Evolutionary conservation across 1,140 invertebrate genomes (phyloP).

Genomic region (Oedothorax gibbosus): DNA sequence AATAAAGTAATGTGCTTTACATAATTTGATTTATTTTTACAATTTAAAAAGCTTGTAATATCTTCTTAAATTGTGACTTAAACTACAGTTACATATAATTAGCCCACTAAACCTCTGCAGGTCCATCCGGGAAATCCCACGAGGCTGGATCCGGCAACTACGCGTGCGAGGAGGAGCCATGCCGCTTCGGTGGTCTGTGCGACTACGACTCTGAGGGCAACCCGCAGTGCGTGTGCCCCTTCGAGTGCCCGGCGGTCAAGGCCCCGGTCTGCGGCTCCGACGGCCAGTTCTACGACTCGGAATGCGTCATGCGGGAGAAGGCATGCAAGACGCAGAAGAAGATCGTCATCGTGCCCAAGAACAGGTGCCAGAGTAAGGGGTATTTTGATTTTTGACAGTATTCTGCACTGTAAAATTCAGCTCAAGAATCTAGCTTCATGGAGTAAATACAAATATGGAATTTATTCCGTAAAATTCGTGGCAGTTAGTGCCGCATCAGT

Average conservation of each 20-base stretch:
- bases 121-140: background rate
- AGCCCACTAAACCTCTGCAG: too few species aligned
- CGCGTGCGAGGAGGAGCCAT: slow-evolving; percentile 61
- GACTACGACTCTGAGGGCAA: slow-evolving; percentile 61
- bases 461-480: too few species aligned
- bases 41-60: too few species aligned
- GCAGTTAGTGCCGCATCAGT: too few species aligned
- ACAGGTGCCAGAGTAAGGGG: slow-evolving; percentile 76
- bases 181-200: slow-evolving; percentile 63
- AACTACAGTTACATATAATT: too few species aligned
- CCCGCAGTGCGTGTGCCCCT: slow-evolving; percentile 61
- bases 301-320: slow-evolving; percentile 88
- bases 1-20: too few species aligned
- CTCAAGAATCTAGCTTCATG: too few species aligned
- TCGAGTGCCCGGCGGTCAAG: slow-evolving; percentile 55
- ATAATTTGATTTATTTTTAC: too few species aligned
- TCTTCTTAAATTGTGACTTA: too few species aligned
- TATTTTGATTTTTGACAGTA: too few species aligned
- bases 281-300: slow-evolving; percentile 81
- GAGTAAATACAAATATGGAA: too few species aligned
- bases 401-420: too few species aligned
- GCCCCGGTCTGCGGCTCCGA: slow-evolving; percentile 80
- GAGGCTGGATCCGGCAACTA: slow-evolving; percentile 47
- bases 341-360: slow-evolving; percentile 77
- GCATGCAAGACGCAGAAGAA: slow-evolving; percentile 86